phyloP scores from a whole-genome alignment of 1,140 invertebrate genomes.

The Brachystomella parvula region DNA sequence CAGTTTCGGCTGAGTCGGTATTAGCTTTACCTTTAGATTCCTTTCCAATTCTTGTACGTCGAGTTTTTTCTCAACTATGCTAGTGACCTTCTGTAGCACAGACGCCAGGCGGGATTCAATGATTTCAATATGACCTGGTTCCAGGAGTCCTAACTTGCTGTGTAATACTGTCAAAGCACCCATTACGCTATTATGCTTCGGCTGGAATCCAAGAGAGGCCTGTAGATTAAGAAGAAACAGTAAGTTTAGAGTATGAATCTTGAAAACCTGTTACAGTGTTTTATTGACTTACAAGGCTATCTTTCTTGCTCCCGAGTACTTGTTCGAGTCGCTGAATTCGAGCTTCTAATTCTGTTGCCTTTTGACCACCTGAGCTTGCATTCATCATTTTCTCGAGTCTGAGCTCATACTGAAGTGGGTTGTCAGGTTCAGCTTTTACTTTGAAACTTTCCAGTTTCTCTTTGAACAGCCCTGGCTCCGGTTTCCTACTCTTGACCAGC shows the following conservation, averaged over 20 bases:
- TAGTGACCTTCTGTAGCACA: constrained; percentile 47
- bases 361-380: background rate
- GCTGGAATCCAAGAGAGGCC: constrained; percentile 41
- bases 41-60: constrained; percentile 38
- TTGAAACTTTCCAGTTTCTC: constrained; percentile 2
- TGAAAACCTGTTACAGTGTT: background rate
- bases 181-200: constrained; percentile 44
- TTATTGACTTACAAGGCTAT: constrained; percentile 26
- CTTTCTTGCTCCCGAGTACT: constrained; percentile 43
- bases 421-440: background rate
- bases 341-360: constrained; percentile 40
- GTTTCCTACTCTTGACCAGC: constrained; percentile 2
- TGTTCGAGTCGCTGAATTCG: constrained; percentile 48
- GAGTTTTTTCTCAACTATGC: constrained; percentile 48
- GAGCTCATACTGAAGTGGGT: constrained; percentile 26
- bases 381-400: constrained; percentile 12
- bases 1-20: background rate
- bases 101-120: constrained; percentile 47
- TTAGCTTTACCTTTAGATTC: constrained; percentile 36
- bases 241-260: constrained; percentile 1
- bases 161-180: constrained; percentile 48
- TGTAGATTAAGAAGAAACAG: constrained; percentile 27
- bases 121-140: constrained; percentile 48
- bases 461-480: background rate
- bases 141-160: constrained; percentile 47